These are phyloP conservation scores for Macaria liturata DNA, from an alignment of 2,888 invertebrate genomes.

Conservation along the genomic window DNA sequence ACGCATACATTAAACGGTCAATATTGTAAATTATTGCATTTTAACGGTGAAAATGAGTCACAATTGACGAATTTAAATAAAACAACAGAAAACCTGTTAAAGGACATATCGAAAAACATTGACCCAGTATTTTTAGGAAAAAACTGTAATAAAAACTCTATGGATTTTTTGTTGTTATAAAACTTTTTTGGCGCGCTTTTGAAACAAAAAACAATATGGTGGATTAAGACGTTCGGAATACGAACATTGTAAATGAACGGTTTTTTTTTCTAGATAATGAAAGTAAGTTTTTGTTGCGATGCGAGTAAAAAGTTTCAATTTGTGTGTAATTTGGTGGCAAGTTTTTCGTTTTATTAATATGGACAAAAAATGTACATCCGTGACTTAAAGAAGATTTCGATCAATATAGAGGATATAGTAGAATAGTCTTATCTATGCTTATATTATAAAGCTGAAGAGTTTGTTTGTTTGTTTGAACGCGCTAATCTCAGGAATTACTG, in stretches of 20 bases:
- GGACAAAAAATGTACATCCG: background rate
- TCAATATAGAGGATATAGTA: too few species aligned
- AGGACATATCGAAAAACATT: conserved; percentile 63
- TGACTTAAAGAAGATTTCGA: too few species aligned
- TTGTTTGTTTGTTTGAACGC: too few species aligned
- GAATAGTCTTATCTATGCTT: too few species aligned
- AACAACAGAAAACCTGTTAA: conserved; percentile 53
- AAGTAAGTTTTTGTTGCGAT: conserved; percentile 47
- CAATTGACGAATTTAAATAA: conserved; percentile 47
- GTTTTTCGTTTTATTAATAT: conserved; percentile 29
- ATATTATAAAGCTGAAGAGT: too few species aligned
- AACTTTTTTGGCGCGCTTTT: conserved; percentile 58
- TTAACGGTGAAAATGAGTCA: conserved; percentile 40
- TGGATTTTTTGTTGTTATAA: conserved; percentile 38
- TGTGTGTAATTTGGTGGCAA: conserved; percentile 39
- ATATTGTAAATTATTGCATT: conserved; percentile 40
- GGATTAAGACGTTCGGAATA: conserved; percentile 46
- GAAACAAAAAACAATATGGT: conserved; percentile 63
- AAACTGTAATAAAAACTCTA: conserved; percentile 40
- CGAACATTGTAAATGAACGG: conserved; percentile 48
- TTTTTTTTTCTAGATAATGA: conserved; percentile 53
- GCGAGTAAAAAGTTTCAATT: conserved; percentile 37
- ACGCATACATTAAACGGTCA: conserved; percentile 47
- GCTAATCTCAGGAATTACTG: too few species aligned
- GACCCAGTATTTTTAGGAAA: conserved; percentile 61